Conservation (phyloP, 1,140 invertebrate genomes). For the Scaptomyza pallida region DNA sequence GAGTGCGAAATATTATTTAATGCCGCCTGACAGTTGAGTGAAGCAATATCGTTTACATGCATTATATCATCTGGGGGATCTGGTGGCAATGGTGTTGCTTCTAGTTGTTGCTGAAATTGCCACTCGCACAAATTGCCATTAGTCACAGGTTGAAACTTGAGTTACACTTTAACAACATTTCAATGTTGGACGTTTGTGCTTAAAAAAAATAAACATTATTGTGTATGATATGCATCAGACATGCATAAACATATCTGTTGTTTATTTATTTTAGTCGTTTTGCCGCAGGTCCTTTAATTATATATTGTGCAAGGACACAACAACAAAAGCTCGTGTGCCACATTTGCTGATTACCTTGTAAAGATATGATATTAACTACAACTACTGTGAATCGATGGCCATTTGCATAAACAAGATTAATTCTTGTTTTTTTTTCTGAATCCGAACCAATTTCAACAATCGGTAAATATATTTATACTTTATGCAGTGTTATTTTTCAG, state of each 20-base stretch:
- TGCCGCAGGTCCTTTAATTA: slow-evolving; percentile 44
- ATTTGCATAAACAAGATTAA: not conserved
- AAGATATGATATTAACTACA: not conserved
- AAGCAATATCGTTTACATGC: slow-evolving; percentile 80
- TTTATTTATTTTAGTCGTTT: slow-evolving; percentile 50
- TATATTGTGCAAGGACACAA: slow-evolving; percentile 36
- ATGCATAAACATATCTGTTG: slow-evolving; percentile 16
- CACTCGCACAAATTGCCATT: slow-evolving; percentile 73
- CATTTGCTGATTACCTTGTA: slow-evolving; percentile 2
- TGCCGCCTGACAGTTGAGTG: slow-evolving; percentile 76
- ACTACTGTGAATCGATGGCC: not conserved
- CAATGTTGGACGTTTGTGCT: too few relatives aligned
- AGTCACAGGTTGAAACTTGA: slow-evolving; percentile 48
- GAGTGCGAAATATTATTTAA: slow-evolving; percentile 79
- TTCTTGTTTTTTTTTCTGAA: too few relatives aligned
- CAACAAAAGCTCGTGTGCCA: too few relatives aligned
- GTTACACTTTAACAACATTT: not conserved
- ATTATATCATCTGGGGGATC: slow-evolving; percentile 44
- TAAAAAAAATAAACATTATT: too few relatives aligned
- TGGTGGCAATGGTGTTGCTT: not conserved
- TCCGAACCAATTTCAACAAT: too few relatives aligned
- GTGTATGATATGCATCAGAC: slow-evolving; percentile 1
- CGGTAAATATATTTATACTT: slow-evolving; percentile 1
- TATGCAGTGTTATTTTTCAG: too few relatives aligned
- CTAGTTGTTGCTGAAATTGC: slow-evolving; percentile 15